phyloP scores from a whole-genome alignment of 2,113 vertebrate species.

The Indicator maculatus region DNA sequence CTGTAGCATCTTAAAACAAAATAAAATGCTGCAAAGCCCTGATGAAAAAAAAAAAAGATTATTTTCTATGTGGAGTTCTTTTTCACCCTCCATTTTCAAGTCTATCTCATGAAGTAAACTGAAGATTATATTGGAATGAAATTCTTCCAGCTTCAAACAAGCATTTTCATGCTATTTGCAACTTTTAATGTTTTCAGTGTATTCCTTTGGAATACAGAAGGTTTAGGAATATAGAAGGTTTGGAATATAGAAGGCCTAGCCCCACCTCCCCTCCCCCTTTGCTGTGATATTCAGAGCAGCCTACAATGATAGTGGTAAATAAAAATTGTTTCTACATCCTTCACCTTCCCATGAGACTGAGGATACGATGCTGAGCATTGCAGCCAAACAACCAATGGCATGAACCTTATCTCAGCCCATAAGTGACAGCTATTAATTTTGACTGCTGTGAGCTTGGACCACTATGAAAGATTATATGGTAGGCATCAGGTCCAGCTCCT shows the following conservation, averaged over 20 bases:
- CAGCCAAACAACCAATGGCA: fast-evolving
- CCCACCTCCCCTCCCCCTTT: neutral
- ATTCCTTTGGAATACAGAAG: neutral
- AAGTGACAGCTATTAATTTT: neutral
- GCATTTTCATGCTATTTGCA: neutral
- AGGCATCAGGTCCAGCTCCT: neutral
- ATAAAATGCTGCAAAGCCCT: conserved; percentile 58
- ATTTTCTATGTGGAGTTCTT: conserved; percentile 1
- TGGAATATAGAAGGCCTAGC: neutral
- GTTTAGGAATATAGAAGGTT: neutral
- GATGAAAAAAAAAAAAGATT: conserved; percentile 18
- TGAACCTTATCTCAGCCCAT: neutral
- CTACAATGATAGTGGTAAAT: neutral
- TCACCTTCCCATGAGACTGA: neutral
- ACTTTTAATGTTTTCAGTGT: neutral
- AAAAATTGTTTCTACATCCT: neutral
- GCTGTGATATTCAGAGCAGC: neutral
- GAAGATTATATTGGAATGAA: neutral
- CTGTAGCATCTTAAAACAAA: conserved; percentile 70
- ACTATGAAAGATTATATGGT: neutral
- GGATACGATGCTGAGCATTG: neutral
- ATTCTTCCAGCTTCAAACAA: neutral
- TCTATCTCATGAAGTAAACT: neutral
- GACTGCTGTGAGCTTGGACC: neutral
- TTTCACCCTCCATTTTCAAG: conserved; percentile 13